Base-by-base conservation (phyloP, 2,797 vertebrate species). In the Lagocephalus sceleratus region DNA sequence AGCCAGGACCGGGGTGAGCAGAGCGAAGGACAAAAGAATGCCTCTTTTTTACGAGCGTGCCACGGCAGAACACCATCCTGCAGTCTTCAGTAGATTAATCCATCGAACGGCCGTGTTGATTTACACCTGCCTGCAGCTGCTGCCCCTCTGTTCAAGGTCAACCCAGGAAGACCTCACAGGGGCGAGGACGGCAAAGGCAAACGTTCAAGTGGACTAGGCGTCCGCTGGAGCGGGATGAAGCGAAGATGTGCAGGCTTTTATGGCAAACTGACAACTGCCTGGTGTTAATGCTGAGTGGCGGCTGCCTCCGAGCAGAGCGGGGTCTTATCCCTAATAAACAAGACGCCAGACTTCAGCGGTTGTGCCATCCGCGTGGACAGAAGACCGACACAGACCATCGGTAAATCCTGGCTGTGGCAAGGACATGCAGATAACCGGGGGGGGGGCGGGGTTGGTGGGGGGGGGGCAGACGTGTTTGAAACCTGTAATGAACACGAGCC, bases 281-380 rank as follows among this genome's bases (percentile, higher is more conserved):
- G 47, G 57, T 54, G 58, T 71, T 77, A 76, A 81, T 79, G 57
- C 75, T 76, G 74, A 78, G 64, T 79, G 79, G 67, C 81, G 75
- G 68, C 47, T 74, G 49, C 42, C 57, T 54, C 41, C 14, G 50
- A 66, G 56, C 44, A 64, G 52, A 51, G n/a, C 38, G 23, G 15
- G 53, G 16, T 47, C 73, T 67, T 67, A 67, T 46, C 61, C 73
- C 66, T 47, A 51, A 66, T 52, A 66, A 73, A 68, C 51, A 51
- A 62, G 63, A 69, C 58, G 39, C 46, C 43, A 7, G 61, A 70
- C 62, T 58, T 63, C 57, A 25, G 2, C 17, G 25, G 57, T 20
- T 39, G 2, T 0, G 10, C 41, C 52, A 65, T 72, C 68, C 57
- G 66, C 42, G 51, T n/a, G 51, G 57, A 46, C 51, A 40, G 51